Conservation (phyloP, 2,797 vertebrate genomes). For the Discoglossus pictus region DNA sequence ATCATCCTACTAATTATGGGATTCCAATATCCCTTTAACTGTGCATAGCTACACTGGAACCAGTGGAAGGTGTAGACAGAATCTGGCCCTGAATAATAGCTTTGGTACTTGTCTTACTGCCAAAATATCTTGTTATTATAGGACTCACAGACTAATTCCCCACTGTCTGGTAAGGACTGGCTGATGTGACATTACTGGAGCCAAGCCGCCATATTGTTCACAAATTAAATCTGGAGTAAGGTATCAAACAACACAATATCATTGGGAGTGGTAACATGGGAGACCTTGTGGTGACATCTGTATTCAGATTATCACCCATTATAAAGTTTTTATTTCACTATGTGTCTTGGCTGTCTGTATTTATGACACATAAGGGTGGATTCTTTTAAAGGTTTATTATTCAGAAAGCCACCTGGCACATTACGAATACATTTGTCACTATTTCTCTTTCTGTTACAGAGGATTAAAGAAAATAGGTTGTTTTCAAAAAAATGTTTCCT, state of each 20-base stretch:
- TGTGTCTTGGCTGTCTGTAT: too few species aligned
- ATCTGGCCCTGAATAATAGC: slow-evolving; percentile 26
- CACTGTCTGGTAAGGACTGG: slow-evolving; percentile 4
- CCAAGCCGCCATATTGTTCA: background rate
- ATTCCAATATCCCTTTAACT: too few species aligned
- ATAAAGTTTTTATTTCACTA: too few species aligned
- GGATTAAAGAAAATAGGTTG: slow-evolving; percentile 31
- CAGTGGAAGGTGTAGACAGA: slow-evolving; percentile 10
- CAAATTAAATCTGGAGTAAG: background rate
- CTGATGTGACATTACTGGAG: background rate
- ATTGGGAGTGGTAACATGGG: too few species aligned
- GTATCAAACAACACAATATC: too few species aligned
- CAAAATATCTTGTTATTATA: slow-evolving; percentile 29
- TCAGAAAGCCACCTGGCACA: background rate
- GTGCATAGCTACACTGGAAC: slow-evolving; percentile 9
- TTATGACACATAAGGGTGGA: too few species aligned
- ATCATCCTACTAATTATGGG: too few species aligned
- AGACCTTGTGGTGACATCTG: too few species aligned
- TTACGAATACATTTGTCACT: background rate
- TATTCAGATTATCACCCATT: too few species aligned
- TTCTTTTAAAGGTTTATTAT: too few species aligned
- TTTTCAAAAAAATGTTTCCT: slow-evolving; percentile 52
- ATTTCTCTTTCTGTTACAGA: background rate
- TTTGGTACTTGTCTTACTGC: slow-evolving; percentile 30
- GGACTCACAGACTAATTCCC: slow-evolving; percentile 26